phyloP scores from a whole-genome alignment of 2,888 invertebrate species.

The Lymantria dispar region DNA sequence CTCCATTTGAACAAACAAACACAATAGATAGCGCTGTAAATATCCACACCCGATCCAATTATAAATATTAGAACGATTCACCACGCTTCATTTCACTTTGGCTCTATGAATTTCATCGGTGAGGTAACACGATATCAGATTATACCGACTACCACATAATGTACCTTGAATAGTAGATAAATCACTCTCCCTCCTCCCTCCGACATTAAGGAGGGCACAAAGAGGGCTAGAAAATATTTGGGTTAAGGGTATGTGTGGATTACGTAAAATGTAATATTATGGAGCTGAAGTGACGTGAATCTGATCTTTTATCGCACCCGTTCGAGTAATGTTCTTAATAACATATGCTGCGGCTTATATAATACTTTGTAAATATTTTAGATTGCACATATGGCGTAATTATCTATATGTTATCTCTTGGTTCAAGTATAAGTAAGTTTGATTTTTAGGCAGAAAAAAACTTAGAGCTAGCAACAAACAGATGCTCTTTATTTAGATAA shows the following conservation, averaged over 20 bases:
- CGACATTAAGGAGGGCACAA: conserved; percentile 43
- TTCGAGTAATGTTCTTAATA: conserved; percentile 17
- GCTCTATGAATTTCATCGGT: conserved; percentile 31
- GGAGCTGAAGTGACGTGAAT: conserved; percentile 18
- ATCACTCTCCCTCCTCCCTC: conserved; percentile 43
- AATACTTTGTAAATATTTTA: neutral
- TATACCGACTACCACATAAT: conserved; percentile 48
- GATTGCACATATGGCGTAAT: too few species aligned
- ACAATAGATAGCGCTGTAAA: neutral
- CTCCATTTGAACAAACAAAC: neutral
- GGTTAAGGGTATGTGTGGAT: conserved; percentile 37
- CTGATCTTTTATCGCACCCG: conserved; percentile 24
- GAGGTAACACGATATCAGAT: conserved; percentile 44
- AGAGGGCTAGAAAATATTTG: conserved; percentile 47
- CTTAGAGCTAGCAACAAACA: too few species aligned
- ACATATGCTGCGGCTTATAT: conserved; percentile 7
- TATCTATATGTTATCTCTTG: too few species aligned
- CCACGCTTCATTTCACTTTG: conserved; percentile 7
- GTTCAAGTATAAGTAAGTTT: too few species aligned
- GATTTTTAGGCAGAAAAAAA: too few species aligned
- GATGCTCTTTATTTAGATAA: too few species aligned
- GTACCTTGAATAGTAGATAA: conserved; percentile 57
- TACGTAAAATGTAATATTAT: conserved; percentile 35
- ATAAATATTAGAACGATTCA: conserved; percentile 2
- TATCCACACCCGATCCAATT: neutral